phyloP scores from a whole-genome alignment of 2,113 vertebrate species.

The Egretta garzetta region DNA sequence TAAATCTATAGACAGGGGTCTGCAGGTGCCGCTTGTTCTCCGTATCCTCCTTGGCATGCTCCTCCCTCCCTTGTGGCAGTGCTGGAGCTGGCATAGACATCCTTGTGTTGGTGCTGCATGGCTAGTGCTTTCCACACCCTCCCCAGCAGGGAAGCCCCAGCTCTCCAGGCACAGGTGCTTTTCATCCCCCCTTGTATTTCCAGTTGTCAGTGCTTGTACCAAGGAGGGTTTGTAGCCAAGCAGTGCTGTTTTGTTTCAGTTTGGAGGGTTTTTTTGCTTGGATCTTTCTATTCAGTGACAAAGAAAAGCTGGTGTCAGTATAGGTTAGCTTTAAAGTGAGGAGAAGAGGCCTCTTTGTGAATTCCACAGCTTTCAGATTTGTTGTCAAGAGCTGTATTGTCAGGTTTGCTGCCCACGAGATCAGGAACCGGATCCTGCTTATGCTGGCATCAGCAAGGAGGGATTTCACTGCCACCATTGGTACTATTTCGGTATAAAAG shows the following conservation, averaged over 20 bases:
- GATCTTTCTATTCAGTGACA: not conserved
- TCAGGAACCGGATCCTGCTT: fast-evolving
- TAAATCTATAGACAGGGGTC: not conserved
- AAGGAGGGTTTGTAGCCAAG: not conserved
- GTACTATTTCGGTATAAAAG: not conserved
- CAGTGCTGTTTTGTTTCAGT: not conserved
- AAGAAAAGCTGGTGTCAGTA: not conserved
- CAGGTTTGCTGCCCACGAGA: not conserved
- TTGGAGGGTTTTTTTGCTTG: not conserved
- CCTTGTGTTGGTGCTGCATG: not conserved
- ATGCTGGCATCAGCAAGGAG: not conserved
- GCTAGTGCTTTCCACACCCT: not conserved
- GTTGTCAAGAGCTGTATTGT: not conserved
- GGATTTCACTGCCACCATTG: not conserved
- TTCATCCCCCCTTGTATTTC: not conserved
- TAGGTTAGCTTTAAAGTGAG: not conserved
- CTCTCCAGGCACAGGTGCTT: not conserved
- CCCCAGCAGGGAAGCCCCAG: not conserved
- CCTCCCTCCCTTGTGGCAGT: not conserved
- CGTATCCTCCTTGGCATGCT: not conserved
- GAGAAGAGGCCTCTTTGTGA: not conserved
- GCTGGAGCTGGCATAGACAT: not conserved
- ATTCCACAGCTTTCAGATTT: not conserved
- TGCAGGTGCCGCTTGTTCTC: not conserved
- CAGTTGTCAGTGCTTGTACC: not conserved